Evolutionary conservation across 1,140 invertebrate genomes (phyloP), one percentile per base, ranked within the genome.

Genomic region (Caenorhabditis brenneri): DNA sequence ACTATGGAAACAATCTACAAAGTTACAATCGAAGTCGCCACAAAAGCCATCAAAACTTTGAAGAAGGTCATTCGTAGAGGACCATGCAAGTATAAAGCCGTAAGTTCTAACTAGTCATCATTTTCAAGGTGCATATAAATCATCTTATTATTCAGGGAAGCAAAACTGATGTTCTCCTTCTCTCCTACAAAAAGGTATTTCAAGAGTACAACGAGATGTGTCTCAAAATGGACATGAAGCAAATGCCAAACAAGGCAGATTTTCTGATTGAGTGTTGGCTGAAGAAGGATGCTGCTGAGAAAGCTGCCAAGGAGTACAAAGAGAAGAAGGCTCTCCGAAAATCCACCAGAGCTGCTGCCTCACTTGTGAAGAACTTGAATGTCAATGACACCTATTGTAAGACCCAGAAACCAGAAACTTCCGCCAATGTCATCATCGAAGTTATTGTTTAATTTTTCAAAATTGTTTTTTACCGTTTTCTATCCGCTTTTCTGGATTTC

Each of bases 261-360:
- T 42, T n/a, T n/a, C 12, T 74, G 1, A 74, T 74, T 46, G 36
- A 74, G 1, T 74, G 65, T n/a, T 74, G 65, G 65, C 65, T 74
- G 6, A 39, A 74, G n/a, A 74, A 27, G 24, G 36, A 42, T 24
- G 65, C 65, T 12, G 65, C 65, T 24, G 19, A 74, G 36, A 74
- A 74, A 12, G 65, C 36, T 24, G 65, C 65, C n/a, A 15, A 42
- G 16, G 65, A 74, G 6, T 24, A 12, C 33, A 74, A 27, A 9
- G 36, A 74, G 15, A 19, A 22, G 22, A 74, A 46, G n/a, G 6
- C n/a, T 1, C 0, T 24, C n/a, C n/a, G 29, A 31, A 74, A 42
- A 24, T 29, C 58, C 19, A 16, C 16, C 1, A 65, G 31, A 36
- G 27, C 9, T 12, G 53, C 33, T 22, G 60, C n/a, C n/a, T n/a